A percentile compares a stretch with the other conserved stretches of the same genome.
Evolutionary conservation across 2,797 vertebrate genomes (phyloP).

Genomic region (Acipenser transmontanus): DNA sequence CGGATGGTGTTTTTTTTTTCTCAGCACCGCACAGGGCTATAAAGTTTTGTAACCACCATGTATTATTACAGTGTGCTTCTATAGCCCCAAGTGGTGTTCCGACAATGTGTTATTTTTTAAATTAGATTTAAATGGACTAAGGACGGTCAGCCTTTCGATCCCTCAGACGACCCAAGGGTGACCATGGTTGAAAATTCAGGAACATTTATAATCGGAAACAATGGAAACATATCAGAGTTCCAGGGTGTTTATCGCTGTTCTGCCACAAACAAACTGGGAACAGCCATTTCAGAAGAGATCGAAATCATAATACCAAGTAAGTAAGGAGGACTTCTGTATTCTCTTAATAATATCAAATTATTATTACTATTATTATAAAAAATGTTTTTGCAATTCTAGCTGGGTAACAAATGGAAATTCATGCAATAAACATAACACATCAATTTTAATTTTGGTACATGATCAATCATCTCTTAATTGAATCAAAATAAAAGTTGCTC

Average conservation of each 20-base stretch:
- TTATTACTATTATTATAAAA: too few relatives aligned
- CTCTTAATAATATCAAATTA: too few relatives aligned
- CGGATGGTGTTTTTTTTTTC: too few relatives aligned
- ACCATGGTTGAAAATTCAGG: constrained; percentile 69
- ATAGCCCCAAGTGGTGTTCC: neutral
- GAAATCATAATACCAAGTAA: constrained; percentile 88
- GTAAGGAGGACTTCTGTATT: constrained; percentile 33
- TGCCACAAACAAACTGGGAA: constrained; percentile 78
- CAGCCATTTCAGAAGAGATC: constrained; percentile 84
- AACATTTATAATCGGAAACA: constrained; percentile 85
- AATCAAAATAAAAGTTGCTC: too few relatives aligned
- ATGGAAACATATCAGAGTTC: constrained; percentile 78
- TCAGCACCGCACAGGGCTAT: too few relatives aligned
- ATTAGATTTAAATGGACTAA: constrained; percentile 87
- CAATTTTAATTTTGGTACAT: too few relatives aligned
- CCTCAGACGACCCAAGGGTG: constrained; percentile 71
- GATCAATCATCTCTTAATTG: too few relatives aligned
- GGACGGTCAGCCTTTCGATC: constrained; percentile 78
- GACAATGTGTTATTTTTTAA: constrained; percentile 14
- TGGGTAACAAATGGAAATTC: too few relatives aligned
- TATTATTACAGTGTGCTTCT: neutral
- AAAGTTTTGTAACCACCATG: neutral
- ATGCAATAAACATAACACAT: too few relatives aligned
- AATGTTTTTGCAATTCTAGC: too few relatives aligned
- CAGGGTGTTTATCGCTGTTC: constrained; percentile 88